A percentile compares a stretch with the other conserved stretches of the same genome.
These are phyloP conservation scores for Mesoligia furuncula DNA, from an alignment of 2,888 invertebrate species.

Conservation along the genomic window DNA sequence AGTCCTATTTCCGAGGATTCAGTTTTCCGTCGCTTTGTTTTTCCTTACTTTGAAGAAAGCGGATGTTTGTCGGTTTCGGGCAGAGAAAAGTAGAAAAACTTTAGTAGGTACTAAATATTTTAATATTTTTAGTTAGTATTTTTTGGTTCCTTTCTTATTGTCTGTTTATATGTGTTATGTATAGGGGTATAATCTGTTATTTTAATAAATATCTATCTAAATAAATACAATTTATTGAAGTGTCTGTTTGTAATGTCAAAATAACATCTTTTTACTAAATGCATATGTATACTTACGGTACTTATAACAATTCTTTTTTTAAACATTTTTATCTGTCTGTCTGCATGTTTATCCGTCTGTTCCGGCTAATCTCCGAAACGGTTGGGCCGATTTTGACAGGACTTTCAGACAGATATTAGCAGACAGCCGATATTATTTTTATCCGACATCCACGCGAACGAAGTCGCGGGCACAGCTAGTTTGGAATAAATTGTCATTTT, in stretches of 20 bases:
- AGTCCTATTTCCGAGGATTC: constrained; percentile 18
- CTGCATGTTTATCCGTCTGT: background rate
- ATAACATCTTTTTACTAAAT: too few relatives aligned
- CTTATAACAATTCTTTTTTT: too few relatives aligned
- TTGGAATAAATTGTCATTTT: background rate
- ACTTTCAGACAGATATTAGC: background rate
- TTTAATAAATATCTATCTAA: too few relatives aligned
- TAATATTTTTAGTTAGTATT: background rate
- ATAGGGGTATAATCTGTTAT: too few relatives aligned
- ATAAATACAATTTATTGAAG: too few relatives aligned
- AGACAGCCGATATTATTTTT: too few relatives aligned
- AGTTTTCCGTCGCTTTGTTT: constrained; percentile 14
- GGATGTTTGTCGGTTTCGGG: background rate
- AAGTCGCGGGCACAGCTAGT: too few relatives aligned
- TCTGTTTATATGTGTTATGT: background rate
- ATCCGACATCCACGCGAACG: too few relatives aligned
- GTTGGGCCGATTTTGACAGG: background rate
- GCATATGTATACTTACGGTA: too few relatives aligned
- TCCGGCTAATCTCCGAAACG: background rate
- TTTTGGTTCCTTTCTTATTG: background rate
- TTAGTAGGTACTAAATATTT: background rate
- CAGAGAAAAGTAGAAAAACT: background rate
- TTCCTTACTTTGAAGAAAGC: constrained; percentile 11
- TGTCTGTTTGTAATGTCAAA: too few relatives aligned
- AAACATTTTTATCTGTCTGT: too few relatives aligned